phyloP scores from a whole-genome alignment of 2,888 invertebrate genomes.

The Noctua pronuba region DNA sequence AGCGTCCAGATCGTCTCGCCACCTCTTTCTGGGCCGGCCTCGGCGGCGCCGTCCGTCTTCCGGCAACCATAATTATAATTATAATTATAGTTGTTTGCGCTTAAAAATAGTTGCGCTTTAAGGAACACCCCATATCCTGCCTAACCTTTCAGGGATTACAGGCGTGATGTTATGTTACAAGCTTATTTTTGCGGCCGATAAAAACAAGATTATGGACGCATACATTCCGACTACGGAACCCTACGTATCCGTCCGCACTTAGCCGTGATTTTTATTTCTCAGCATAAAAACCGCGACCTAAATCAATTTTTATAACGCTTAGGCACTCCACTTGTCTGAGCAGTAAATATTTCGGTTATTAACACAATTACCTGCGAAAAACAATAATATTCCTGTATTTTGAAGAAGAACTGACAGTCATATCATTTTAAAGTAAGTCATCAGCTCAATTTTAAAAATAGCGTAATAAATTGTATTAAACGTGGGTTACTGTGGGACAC shows the following conservation, averaged over 20 bases:
- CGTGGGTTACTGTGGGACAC: not conserved
- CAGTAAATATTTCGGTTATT: conserved; percentile 41
- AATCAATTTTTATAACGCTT: not conserved
- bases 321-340: not conserved
- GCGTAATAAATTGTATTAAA: not conserved
- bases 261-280: not conserved
- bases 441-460: conserved; percentile 31
- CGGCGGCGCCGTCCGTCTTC: no score
- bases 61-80: no score
- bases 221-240: not conserved
- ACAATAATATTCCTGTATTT: conserved; percentile 1
- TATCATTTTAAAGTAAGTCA: not conserved
- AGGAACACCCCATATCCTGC: no score
- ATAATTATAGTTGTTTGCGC: no score
- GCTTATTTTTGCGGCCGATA: not conserved
- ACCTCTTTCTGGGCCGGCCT: no score
- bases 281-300: not conserved
- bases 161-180: not conserved
- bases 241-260: not conserved
- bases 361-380: conserved; percentile 14
- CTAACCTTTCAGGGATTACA: no score
- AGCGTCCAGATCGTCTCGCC: no score
- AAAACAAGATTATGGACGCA: not conserved
- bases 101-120: no score
- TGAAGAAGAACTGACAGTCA: not conserved